Conservation (phyloP, 2,888 invertebrate species). For the Leistus spinibarbis region DNA sequence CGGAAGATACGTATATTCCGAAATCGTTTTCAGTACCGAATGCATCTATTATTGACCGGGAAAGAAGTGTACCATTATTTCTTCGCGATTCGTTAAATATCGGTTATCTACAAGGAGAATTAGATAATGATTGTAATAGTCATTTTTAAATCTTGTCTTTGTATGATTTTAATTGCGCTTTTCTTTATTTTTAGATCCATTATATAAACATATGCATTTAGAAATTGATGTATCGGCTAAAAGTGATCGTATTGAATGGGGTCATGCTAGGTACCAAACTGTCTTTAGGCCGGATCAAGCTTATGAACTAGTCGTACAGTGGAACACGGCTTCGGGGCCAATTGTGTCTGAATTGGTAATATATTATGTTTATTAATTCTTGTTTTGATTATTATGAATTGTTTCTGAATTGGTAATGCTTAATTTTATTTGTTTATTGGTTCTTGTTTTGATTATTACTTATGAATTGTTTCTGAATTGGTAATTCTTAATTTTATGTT, state of each 20-base stretch:
- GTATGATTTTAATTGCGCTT: background rate
- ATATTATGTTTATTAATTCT: too few relatives aligned
- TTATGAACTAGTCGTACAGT: slow-evolving; percentile 93
- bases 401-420: too few relatives aligned
- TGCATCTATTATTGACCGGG: slow-evolving; percentile 48
- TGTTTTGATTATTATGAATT: too few relatives aligned
- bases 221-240: slow-evolving; percentile 84
- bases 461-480: too few relatives aligned
- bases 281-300: slow-evolving; percentile 88
- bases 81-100: slow-evolving; percentile 65
- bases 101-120: slow-evolving; percentile 62
- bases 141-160: slow-evolving; percentile 1
- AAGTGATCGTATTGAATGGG: slow-evolving; percentile 94
- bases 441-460: too few relatives aligned
- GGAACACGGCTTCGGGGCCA: slow-evolving; percentile 95
- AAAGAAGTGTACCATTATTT: slow-evolving; percentile 64
- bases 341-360: slow-evolving; percentile 88
- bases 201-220: slow-evolving; percentile 83
- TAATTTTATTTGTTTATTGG: too few relatives aligned
- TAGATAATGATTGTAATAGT: slow-evolving; percentile 58
- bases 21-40: slow-evolving; percentile 49
- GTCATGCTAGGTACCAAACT: slow-evolving; percentile 89
- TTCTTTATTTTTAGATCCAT: slow-evolving; percentile 55
- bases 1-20: slow-evolving; percentile 44
- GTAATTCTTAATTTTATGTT: too few relatives aligned